Evolutionary conservation across 1,140 invertebrate genomes (phyloP), one percentile per base, ranked within the genome.

Genomic region (Ctenoplectra terminalis): DNA sequence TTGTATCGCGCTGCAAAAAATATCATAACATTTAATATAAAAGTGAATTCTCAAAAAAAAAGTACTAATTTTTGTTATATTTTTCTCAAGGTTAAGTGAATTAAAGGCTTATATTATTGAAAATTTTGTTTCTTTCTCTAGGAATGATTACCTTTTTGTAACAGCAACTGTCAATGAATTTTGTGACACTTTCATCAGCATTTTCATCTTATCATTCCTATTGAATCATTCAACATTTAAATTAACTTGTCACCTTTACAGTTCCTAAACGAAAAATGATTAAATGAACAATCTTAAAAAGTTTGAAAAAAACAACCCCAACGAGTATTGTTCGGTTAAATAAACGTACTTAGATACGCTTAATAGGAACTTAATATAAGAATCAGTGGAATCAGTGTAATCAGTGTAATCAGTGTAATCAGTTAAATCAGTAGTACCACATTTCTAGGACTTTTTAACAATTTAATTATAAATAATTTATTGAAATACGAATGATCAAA

Each of bases 131-230:
- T 4, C 6, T 78, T 29, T 4, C 50, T 29, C 11, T 4, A 31
- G 11, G 52, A 34, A 54, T n/a, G 76, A 37, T 61, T 87, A 92
- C 91, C 91, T 91, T 60, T 89, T 90, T 71, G 85, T 90, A 48
- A 90, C 54, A 9, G 79, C 82, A 56, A 87, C 56, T n/a, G 60
- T 74, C 23, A 90, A 72, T 20, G 84, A 86, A 20, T 67, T 85
- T 66, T 79, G 88, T 23, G 83, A 78, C 40, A 79, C 58, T 69
- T 83, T 88, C 37, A 79, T 76, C 29, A 90, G 76, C 86, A 90
- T 88, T 87, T 86, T 84, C 26, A 64, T 83, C 13, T 75, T 63
- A 82, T 1, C 58, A 11, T n/a, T 40, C 52, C 37, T 69, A 72
- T 43, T 29, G 20, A 74, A 82, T 54, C 81, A 72, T 70, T 64